These are phyloP conservation scores for Ptycholaimellus sp. DNA, from an alignment of 2,888 invertebrate species.

Conservation along the genomic window DNA sequence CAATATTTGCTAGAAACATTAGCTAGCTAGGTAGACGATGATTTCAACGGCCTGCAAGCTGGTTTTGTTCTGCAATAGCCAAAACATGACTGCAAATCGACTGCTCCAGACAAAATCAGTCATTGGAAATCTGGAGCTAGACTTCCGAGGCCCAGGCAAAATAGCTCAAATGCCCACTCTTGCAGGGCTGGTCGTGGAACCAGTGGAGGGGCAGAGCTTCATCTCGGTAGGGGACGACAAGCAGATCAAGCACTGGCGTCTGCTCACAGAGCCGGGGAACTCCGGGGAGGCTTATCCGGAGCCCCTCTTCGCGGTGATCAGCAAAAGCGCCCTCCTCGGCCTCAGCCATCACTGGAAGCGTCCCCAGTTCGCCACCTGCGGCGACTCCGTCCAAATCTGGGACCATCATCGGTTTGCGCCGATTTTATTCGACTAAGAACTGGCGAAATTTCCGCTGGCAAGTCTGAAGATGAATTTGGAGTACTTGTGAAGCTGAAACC, in stretches of 20 bases:
- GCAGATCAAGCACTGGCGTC: conserved; percentile 70
- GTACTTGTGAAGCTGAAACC: no score
- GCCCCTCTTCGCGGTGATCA: neutral
- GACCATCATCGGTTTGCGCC: conserved; percentile 48
- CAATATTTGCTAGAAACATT: no score
- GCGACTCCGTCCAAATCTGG: conserved; percentile 78
- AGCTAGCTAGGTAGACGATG: no score
- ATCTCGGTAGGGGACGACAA: conserved; percentile 58
- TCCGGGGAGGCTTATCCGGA: conserved; percentile 9
- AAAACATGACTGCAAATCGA: no score
- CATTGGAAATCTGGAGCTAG: no score
- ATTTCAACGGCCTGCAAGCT: no score
- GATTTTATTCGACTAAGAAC: no score
- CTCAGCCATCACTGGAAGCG: conserved; percentile 57
- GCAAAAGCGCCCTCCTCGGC: conserved; percentile 41
- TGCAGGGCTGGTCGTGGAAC: conserved; percentile 25
- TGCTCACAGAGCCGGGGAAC: conserved; percentile 22
- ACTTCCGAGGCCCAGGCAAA: conserved; percentile 44
- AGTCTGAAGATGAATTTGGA: no score
- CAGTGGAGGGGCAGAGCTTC: conserved; percentile 32
- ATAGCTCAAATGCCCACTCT: conserved; percentile 42
- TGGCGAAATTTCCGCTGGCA: no score
- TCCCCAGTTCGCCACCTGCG: conserved; percentile 66
- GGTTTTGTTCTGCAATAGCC: no score
- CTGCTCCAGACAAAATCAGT: no score